A percentile compares a stretch with the other conserved stretches of the same genome.
Conservation (phyloP, 2,797 vertebrate genomes). For the Sphenodon punctatus region DNA sequence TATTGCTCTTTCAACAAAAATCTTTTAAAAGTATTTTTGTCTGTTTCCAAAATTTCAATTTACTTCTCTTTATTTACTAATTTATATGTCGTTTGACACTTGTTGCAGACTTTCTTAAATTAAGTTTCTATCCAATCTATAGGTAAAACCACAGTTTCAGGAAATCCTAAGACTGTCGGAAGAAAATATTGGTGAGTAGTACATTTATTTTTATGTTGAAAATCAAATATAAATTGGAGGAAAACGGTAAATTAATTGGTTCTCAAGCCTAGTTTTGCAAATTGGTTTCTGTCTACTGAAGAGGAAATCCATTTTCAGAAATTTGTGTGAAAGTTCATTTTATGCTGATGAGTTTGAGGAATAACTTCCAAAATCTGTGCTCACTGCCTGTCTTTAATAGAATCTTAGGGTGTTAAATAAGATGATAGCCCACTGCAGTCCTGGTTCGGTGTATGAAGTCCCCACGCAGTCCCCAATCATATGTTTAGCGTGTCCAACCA, state of each 20-base stretch:
- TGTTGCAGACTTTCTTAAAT: slow-evolving; percentile 31
- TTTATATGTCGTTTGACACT: neutral
- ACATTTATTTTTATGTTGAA: slow-evolving; percentile 9
- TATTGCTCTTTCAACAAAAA: too few species aligned
- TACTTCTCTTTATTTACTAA: neutral
- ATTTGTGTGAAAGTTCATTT: neutral
- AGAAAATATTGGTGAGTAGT: slow-evolving; percentile 93
- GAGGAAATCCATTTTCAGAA: neutral
- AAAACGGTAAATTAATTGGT: neutral
- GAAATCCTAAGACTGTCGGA: slow-evolving; percentile 97
- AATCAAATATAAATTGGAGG: neutral
- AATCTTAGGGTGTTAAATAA: too few species aligned
- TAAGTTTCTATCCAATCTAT: slow-evolving; percentile 41
- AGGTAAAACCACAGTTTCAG: slow-evolving; percentile 99
- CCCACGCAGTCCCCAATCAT: too few species aligned
- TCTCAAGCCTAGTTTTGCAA: neutral
- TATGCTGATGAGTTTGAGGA: neutral
- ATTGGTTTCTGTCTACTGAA: neutral
- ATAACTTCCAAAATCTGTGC: neutral
- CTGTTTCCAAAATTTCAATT: neutral
- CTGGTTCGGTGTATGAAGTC: too few species aligned
- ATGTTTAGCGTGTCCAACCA: too few species aligned
- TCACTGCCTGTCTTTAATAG: too few species aligned
- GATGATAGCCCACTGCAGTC: too few species aligned
- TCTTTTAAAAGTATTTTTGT: neutral